Evolutionary conservation across 2,888 invertebrate genomes (phyloP).

Genomic region (Actias luna): DNA sequence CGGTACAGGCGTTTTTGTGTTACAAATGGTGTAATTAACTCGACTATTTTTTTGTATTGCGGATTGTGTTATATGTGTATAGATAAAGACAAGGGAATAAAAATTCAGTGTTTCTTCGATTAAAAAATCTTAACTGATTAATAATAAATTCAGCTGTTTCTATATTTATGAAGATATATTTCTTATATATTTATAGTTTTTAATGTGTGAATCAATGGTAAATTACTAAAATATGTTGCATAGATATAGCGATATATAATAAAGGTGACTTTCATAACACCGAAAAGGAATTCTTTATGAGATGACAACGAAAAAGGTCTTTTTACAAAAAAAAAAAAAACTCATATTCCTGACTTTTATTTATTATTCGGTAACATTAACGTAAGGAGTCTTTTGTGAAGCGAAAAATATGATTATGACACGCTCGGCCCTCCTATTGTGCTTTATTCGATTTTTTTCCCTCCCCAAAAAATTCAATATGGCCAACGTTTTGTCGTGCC

Average conservation of each 20-base stretch:
- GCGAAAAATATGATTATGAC: conserved; percentile 78
- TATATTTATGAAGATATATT: too few species aligned
- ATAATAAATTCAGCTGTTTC: too few species aligned
- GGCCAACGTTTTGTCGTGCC: conserved; percentile 47
- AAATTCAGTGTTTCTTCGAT: too few species aligned
- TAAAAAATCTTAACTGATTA: too few species aligned
- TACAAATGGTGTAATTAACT: too few species aligned
- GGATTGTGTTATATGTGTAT: too few species aligned
- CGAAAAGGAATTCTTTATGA: conserved; percentile 14
- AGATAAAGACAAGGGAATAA: too few species aligned
- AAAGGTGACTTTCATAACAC: neutral
- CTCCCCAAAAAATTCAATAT: conserved; percentile 58
- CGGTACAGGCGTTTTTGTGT: too few species aligned
- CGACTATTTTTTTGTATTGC: too few species aligned
- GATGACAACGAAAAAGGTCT: conserved; percentile 14
- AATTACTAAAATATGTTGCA: neutral
- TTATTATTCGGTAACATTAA: conserved; percentile 73
- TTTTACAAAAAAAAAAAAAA: conserved; percentile 13
- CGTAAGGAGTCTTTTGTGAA: conserved; percentile 73
- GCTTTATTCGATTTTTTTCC: conserved; percentile 70
- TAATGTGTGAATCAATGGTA: too few species aligned
- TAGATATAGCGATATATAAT: neutral
- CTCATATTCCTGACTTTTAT: conserved; percentile 58
- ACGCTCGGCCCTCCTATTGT: conserved; percentile 68
- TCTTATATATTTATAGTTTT: too few species aligned